Conservation (phyloP, 2,797 vertebrate genomes). For the Cygnus olor region DNA sequence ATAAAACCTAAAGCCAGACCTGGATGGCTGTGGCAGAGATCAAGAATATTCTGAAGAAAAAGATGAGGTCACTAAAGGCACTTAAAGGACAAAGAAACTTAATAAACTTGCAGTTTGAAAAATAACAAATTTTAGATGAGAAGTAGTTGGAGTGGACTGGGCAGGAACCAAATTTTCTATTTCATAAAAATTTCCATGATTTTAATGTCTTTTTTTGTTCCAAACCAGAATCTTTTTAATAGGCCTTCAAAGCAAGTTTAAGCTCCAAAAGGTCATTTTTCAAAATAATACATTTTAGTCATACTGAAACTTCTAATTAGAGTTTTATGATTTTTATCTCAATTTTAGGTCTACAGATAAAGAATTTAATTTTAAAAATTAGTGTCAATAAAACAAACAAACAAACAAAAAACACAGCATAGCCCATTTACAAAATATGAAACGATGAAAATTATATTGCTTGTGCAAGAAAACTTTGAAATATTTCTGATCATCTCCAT, state of each 20-base stretch:
- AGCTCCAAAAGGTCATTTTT: accelerated
- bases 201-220: neutral
- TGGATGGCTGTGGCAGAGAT: neutral
- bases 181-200: neutral
- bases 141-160: neutral
- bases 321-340: neutral
- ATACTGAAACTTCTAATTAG: neutral
- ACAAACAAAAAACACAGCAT: neutral
- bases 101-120: neutral
- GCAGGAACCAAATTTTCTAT: neutral
- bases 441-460: neutral
- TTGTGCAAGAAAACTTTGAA: neutral
- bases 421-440: neutral
- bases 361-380: neutral
- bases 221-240: neutral
- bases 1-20: neutral
- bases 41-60: slow-evolving; percentile 10
- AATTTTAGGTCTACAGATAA: neutral
- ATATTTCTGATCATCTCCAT: neutral
- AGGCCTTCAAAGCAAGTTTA: neutral
- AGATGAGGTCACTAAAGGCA: neutral
- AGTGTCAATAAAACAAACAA: neutral
- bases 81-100: neutral
- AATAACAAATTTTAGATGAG: neutral
- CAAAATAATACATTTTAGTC: neutral